phyloP scores from a whole-genome alignment of 1,140 invertebrate genomes.

The Elymnias hypermnestra region DNA sequence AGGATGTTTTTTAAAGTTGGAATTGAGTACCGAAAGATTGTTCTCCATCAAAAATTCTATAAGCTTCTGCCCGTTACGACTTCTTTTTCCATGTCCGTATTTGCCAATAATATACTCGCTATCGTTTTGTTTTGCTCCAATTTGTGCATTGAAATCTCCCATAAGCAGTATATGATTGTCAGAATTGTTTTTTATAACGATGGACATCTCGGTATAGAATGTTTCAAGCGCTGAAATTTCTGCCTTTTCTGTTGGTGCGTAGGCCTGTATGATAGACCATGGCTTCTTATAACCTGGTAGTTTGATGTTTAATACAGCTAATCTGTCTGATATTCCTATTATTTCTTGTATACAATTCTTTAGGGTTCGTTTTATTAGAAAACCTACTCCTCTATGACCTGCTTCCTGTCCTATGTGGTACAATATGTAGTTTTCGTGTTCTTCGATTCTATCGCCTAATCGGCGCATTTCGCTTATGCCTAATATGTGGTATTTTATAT shows the following conservation, averaged over 20 bases:
- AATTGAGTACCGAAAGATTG: background rate
- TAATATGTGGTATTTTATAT: constrained; percentile 3
- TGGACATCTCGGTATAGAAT: constrained; percentile 25
- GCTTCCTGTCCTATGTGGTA: constrained; percentile 28
- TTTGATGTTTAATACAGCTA: constrained; percentile 9
- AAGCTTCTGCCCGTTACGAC: background rate
- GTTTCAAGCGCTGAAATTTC: constrained; percentile 10
- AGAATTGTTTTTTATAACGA: constrained; percentile 20
- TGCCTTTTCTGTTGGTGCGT: constrained; percentile 28
- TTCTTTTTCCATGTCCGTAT: background rate
- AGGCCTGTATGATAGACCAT: constrained; percentile 32
- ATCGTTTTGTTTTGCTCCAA: constrained; percentile 10
- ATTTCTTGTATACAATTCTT: constrained; percentile 20
- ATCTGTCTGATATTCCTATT: constrained; percentile 11
- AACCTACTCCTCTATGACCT: constrained; percentile 30
- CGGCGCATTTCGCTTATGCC: constrained; percentile 18
- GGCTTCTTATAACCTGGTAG: background rate
- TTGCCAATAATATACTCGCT: background rate
- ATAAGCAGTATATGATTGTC: constrained; percentile 29
- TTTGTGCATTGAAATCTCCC: constrained; percentile 37
- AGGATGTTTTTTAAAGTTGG: background rate
- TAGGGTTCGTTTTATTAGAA: constrained; percentile 24
- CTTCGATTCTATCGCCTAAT: constrained; percentile 30
- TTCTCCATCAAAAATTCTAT: background rate
- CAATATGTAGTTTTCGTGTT: constrained; percentile 16